Conservation (phyloP, 2,888 invertebrate species). For the Dicyrtoma fusca region DNA sequence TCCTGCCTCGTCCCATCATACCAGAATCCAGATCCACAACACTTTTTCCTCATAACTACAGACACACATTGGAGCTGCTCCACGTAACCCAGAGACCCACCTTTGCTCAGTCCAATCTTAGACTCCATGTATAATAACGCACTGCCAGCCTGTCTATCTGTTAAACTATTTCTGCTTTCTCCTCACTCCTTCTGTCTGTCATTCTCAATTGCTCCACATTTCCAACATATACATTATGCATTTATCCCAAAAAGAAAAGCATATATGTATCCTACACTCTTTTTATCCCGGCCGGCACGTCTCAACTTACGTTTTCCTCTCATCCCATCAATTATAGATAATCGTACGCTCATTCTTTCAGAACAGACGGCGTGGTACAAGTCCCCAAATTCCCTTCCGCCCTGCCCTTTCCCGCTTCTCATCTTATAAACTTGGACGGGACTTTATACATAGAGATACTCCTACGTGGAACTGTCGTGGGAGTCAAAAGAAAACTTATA, state of each 20-base stretch:
- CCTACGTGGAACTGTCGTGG: not conserved
- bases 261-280: not conserved
- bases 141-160: not conserved
- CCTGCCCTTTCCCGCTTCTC: conserved; percentile 4
- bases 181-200: conserved; percentile 10
- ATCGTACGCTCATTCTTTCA: not conserved
- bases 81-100: conserved; percentile 1
- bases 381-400: conserved; percentile 1
- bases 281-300: not conserved
- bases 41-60: no score
- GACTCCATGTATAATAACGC: not conserved
- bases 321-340: conserved; percentile 20
- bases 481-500: not conserved
- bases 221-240: conserved; percentile 20
- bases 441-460: not conserved
- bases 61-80: no score
- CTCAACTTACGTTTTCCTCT: not conserved
- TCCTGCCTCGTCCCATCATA: not conserved
- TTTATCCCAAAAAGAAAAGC: conserved; percentile 12
- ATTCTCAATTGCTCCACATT: conserved; percentile 19
- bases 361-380: not conserved
- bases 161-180: not conserved
- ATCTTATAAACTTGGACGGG: conserved; percentile 3
- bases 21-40: no score
- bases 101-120: not conserved